Percentiles rank a stretch among this genome's conserved stretches.
Conservation (phyloP, 2,888 invertebrate genomes). For the Unio pictorum region DNA sequence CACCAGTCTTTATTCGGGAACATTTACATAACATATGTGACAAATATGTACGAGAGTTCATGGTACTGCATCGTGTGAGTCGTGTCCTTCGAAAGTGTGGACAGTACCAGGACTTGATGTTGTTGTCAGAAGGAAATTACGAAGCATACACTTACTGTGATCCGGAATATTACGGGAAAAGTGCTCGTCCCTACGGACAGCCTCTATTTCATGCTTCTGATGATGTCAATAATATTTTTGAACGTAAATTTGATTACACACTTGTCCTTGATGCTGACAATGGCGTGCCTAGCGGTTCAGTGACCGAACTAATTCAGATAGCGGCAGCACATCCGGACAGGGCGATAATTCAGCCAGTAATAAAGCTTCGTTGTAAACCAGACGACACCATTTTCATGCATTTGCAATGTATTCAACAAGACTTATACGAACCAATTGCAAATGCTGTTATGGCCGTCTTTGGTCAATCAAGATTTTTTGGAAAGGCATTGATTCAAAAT, state of each 20-base stretch:
- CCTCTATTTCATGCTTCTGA: conserved; percentile 56
- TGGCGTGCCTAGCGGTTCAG: conserved; percentile 51
- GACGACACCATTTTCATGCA: conserved; percentile 64
- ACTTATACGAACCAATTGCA: conserved; percentile 60
- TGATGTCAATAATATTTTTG: conserved; percentile 58
- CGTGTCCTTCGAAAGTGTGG: conserved; percentile 61
- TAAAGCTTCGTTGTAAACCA: conserved; percentile 48
- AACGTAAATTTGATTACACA: conserved; percentile 22
- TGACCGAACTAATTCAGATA: conserved; percentile 51
- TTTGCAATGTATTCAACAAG: conserved; percentile 56
- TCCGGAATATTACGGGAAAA: conserved; percentile 45
- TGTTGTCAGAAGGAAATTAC: conserved; percentile 58
- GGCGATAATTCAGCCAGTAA: conserved; percentile 62
- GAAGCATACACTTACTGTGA: conserved; percentile 59
- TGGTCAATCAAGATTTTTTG: conserved; percentile 60
- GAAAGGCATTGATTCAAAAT: conserved; percentile 62
- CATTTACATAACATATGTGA: conserved; percentile 59
- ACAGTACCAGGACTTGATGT: conserved; percentile 65
- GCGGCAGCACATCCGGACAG: conserved; percentile 60
- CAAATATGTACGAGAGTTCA: conserved; percentile 57
- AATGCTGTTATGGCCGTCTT: conserved; percentile 56
- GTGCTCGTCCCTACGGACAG: conserved; percentile 49
- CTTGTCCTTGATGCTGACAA: conserved; percentile 58
- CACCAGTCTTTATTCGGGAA: conserved; percentile 49
- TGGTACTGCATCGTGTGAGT: conserved; percentile 58